Base-by-base conservation (phyloP, 2,888 invertebrate genomes). In the Polylopha cassiicola region DNA sequence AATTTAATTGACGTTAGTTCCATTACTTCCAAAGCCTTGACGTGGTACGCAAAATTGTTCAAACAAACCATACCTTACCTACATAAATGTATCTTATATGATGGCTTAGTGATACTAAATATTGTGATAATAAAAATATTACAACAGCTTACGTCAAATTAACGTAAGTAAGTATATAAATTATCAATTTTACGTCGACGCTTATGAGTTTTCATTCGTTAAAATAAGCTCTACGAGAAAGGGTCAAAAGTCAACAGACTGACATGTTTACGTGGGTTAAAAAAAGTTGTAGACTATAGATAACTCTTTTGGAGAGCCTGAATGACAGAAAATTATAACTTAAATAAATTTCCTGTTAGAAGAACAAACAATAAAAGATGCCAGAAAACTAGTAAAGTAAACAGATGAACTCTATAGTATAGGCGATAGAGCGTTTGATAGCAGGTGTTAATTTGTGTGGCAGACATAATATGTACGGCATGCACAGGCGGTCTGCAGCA, bases 301-400 rank as follows among this genome's bases (percentile, higher is more conserved):
- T 55, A 71, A 70, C 68, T 65, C 66, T 72, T 72, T n/a, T 61
- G 55, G 58, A 66, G 61, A 58, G 66, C 61, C 51, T 58, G 61
- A 77, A 81, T 82, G 78, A 78, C 80, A 84, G 72, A 78, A 82
- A 78, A 80, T 80, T 81, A 80, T 77, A 75, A 74, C 74, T 75
- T 65, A 76, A 82, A 82, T 82, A 81, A 82, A 84, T 85, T 81
- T 85, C 84, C 84, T 80, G 84, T 80, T 76, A 69, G 65, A 48
- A 53, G 44, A 61, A 74, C 67, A 81, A 82, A 85, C 84, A 84
- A 67, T 71, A 65, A 59, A 54, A 65, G 60, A 64, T 65, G 63
- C 55, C 55, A 57, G 65, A 65, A 71, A 79, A 77, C 71, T 65
- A 58, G 73, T 67, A 69, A 61, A 44, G 63, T 53, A 80, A 78